Base-by-base conservation (phyloP, 23 tunicate species). In the Styela plicata region DNA sequence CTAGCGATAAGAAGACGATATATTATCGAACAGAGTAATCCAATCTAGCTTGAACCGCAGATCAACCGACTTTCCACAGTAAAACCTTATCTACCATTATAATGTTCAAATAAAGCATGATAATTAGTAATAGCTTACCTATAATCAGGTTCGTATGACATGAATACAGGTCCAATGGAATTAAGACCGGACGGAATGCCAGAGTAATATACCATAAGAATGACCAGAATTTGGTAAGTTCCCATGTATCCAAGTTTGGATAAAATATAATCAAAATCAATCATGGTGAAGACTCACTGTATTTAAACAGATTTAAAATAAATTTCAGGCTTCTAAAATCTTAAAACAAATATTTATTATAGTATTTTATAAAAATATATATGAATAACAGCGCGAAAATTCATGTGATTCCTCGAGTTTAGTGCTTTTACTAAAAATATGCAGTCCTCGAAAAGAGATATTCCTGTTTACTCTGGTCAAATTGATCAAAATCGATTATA, bases 171-270 rank as follows among this genome's bases (percentile, higher is more conserved):
- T 2, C 89, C 88, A 34, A 89, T 31, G 2, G 94, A 69, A 63
- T 89, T 89, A 3, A 84, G 52, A 0, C 94, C 94, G 23, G 85
- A 78, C 16, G 94, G 94, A 1, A 89, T 80, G 71, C 94, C 87
- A 74, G 74, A 84, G 79, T 89, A 89, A 52, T 67, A 80, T 0
- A 89, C 87, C 94, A 89, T 84, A 21, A 61, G 24, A 2, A 89
- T 73, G 64, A 89, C 52, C 63, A 84, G 64, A 3, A 89, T 74
- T 57, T 89, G 94, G 57, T 83, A 89, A 0, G 80, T 70, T 0
- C 94, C 94, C n/a, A 89, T 65, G 27, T 87, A 83, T 69, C 94
- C 94, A 29, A 89, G 64, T 26, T 84, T 74, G 3, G 82, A 31
- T 70, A 89, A 36, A 10, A 89, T 31, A 5, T 79, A 69, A 26